Percentiles rank a stretch among this genome's conserved stretches.
These are phyloP conservation scores for Koerneria pararmatus DNA, from an alignment of 2,888 invertebrate genomes.

Conservation along the genomic window DNA sequence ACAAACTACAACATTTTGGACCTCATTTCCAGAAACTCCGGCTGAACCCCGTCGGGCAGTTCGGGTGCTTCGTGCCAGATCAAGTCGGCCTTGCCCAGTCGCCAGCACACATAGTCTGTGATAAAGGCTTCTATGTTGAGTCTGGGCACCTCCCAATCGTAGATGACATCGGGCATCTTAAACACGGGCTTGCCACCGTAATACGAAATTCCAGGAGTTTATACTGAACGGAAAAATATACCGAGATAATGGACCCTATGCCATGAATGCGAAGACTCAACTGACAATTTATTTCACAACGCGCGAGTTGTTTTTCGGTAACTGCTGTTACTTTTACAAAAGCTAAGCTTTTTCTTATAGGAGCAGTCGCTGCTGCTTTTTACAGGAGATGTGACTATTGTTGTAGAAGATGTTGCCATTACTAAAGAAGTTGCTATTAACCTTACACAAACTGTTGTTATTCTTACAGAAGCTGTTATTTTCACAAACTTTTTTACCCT, in stretches of 20 bases:
- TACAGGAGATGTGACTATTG: no score
- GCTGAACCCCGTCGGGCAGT: conserved; percentile 4
- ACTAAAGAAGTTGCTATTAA: no score
- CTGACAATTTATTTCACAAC: neutral
- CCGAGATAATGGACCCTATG: no score
- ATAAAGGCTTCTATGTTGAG: conserved; percentile 40
- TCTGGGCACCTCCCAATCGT: conserved; percentile 31
- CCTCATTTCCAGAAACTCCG: conserved; percentile 20
- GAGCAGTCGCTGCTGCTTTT: no score
- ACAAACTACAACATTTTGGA: no score
- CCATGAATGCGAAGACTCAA: neutral
- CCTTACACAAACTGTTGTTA: no score
- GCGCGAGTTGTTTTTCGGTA: no score
- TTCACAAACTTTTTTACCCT: no score
- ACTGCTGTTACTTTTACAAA: no score
- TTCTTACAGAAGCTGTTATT: no score
- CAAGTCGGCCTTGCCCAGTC: conserved; percentile 8
- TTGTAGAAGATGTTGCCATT: no score
- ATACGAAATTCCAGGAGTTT: neutral
- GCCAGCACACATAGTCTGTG: conserved; percentile 19
- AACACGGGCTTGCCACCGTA: neutral
- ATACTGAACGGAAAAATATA: neutral
- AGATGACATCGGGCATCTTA: neutral
- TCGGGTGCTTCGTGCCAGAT: conserved; percentile 21
- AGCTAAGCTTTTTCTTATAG: no score